Evolutionary conservation across 1,140 invertebrate genomes (phyloP), one percentile per base, ranked within the genome.

Genomic region (Drosophila pallidifrons): DNA sequence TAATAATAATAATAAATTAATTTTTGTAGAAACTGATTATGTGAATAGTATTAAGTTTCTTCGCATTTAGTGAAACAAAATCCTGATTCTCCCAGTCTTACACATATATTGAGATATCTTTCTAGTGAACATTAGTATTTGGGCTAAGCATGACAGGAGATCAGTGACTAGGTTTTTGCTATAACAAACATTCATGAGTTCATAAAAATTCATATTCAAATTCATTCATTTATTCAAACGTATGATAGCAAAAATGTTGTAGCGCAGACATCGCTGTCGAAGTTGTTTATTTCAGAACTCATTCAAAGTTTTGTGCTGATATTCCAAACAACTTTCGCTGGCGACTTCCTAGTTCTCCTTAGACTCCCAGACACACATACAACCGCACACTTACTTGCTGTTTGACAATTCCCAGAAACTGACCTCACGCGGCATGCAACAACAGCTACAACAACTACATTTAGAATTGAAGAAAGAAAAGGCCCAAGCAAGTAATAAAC

Each of bases 341-440:
- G 41, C 28, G 58, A 78, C 61, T 78, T 78, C 60, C 76, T 76
- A 58, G 61, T 71, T 70, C 54, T 32, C 30, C 13, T 35, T 3
- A n/a, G 43, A 25, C 16, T 58, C 20, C 30, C 49, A 55, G 6
- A 15, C 5, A 32, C 13, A 35, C 28, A 13, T 8, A 43, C 10
- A 45, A 25, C 20, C 11, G 16, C 11, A 13, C 5, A 28, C 8
- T 20, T 38, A n/a, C 15, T 25, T 38, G 58, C 38, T 52, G 20
- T 65, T 75, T 79, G 77, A 77, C 74, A 79, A 76, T 79, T 79
- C 77, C 51, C 30, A 60, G 77, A 76, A 79, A 79, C 67, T 76
- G 77, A 79, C 77, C 77, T 76, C 67, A 79, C 76, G 76, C 76
- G 59, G 52, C 67, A 75, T 15, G 52, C 32, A 49, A 20, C 54